Base-by-base conservation (phyloP, 2,797 vertebrate species). In the Liparis tanakae region DNA sequence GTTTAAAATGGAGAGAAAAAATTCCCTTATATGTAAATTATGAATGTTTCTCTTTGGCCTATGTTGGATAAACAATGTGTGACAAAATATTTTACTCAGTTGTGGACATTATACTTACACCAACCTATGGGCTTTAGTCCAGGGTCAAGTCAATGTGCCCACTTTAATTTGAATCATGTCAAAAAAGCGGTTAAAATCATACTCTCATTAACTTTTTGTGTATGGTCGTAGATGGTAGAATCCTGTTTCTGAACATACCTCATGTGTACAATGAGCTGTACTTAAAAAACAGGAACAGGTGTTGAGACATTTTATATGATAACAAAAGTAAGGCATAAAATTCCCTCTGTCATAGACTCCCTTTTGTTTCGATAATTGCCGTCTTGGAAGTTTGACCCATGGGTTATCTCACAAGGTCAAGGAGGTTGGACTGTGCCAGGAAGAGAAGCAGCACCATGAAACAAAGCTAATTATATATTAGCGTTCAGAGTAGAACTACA, bases 381-480 rank as follows among this genome's bases (percentile, higher is more conserved):
- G 10, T 53, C 17, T 22, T n/a, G 3, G 3, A 18, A 55, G 34
- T 66, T 60, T 77, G 25, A n/a, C 48, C 41, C 25, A 10, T 14
- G 4, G 33, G 15, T 25, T 20, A 1, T 39, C 20, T 30, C 15
- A 48, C 64, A 62, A 73, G 48, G 69, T 79, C 56, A 62, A 15
- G 2, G 1, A 10, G 53, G 58, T 58, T 39, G 22, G 37, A 44
- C n/a, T 25, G 33, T 46, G 18, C 30, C 8, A 43, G 10, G 7
- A 30, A 22, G 34, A 33, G 22, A 43, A 30, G 3, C 1, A 36
- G 22, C 0, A 1, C 6, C 12, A 55, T 22, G 1, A 34, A 33
- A 68, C 6, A 8, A 6, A 37, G 30, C 0, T 30, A 18, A 65
- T 39, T 22, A 57, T 7, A 10, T 1, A 7, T 18, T 54, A 15